Percentiles rank a stretch among this genome's conserved stretches.
phyloP scores from a whole-genome alignment of 1,140 invertebrate species.

The Gonatopus flavifemur region DNA sequence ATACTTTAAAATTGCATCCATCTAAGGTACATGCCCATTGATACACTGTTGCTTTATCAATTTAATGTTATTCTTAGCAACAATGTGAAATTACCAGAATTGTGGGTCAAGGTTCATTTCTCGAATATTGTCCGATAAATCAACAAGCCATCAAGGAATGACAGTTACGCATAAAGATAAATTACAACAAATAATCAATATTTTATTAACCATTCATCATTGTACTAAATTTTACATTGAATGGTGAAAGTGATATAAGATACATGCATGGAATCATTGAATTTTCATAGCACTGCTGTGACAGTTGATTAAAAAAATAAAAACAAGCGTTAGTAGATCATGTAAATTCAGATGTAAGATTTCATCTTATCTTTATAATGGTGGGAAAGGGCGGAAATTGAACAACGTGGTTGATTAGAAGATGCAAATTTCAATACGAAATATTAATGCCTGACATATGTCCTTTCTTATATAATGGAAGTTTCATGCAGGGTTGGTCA shows the following conservation, averaged over 20 bases:
- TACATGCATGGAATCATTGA: neutral
- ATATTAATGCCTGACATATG: too few relatives aligned
- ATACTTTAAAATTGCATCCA: too few relatives aligned
- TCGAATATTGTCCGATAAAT: slow-evolving; percentile 15
- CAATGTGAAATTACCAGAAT: slow-evolving; percentile 21
- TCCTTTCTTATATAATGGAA: slow-evolving; percentile 32
- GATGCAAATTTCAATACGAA: too few relatives aligned
- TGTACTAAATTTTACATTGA: neutral
- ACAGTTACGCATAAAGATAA: neutral
- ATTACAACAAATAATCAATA: slow-evolving; percentile 1
- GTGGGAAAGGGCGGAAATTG: too few relatives aligned
- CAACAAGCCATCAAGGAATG: neutral
- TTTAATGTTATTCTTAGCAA: slow-evolving; percentile 19
- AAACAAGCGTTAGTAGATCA: too few relatives aligned
- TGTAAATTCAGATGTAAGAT: too few relatives aligned
- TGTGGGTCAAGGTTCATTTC: slow-evolving; percentile 22
- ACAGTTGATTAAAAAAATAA: neutral
- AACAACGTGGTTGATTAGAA: too few relatives aligned
- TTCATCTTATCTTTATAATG: too few relatives aligned
- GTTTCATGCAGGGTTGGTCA: neutral
- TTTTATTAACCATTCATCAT: neutral
- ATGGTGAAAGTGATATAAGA: neutral
- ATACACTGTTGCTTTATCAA: neutral
- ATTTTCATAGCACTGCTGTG: neutral
- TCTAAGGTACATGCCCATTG: too few relatives aligned